These are phyloP conservation scores for Scrobipalpa costella DNA, from an alignment of 2,888 invertebrate genomes.

Conservation along the genomic window DNA sequence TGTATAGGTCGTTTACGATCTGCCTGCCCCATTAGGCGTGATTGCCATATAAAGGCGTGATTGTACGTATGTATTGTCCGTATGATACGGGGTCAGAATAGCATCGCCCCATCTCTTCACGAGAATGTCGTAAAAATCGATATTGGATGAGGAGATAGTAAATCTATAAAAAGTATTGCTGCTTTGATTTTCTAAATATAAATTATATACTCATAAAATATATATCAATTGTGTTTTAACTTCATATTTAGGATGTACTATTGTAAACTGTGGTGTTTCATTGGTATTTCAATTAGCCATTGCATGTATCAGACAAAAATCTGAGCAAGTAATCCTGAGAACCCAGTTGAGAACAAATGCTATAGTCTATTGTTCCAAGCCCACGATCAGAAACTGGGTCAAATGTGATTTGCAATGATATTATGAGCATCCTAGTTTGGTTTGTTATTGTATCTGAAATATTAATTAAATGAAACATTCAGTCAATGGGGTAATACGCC, in stretches of 20 bases:
- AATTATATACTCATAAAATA: no score
- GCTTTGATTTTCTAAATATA: no score
- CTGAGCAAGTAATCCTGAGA: constrained; percentile 1
- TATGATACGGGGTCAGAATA: no score
- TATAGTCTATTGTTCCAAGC: constrained; percentile 3
- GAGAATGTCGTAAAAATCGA: no score
- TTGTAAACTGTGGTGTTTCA: neutral
- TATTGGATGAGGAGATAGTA: no score
- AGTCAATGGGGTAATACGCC: neutral
- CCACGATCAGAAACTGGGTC: constrained; percentile 4
- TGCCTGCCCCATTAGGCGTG: no score
- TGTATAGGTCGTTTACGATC: no score
- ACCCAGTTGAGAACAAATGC: neutral
- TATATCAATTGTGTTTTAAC: no score
- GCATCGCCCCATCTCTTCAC: no score
- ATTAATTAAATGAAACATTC: neutral
- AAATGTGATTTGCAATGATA: constrained; percentile 3
- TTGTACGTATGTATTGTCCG: no score
- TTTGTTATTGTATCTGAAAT: neutral
- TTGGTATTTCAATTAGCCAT: neutral
- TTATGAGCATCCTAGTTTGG: neutral
- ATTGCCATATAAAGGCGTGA: no score
- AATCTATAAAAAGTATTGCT: no score
- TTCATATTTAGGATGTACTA: neutral
- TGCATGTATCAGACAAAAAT: neutral